Conservation (phyloP, 1,140 invertebrate species). For the Polypedilum vanderplanki region DNA sequence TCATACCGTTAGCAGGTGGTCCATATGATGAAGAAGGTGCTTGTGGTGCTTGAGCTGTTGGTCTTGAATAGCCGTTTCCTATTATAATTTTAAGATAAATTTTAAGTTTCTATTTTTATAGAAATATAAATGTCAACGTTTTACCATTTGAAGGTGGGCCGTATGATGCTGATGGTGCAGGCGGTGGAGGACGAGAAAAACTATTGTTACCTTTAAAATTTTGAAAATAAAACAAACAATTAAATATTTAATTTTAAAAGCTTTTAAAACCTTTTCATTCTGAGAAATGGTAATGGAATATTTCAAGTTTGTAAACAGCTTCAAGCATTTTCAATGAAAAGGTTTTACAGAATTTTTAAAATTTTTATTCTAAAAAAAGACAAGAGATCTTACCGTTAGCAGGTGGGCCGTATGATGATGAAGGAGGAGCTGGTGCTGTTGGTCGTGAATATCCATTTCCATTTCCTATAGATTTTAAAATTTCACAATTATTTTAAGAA, state of each 20-base stretch:
- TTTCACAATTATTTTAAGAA: no score
- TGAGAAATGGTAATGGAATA: no score
- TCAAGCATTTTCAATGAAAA: no score
- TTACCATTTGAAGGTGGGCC: background rate
- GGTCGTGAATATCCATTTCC: background rate
- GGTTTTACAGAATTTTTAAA: no score
- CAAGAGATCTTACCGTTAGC: background rate
- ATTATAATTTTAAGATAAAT: slow-evolving; percentile 4
- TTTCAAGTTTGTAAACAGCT: no score
- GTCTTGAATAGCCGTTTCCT: background rate
- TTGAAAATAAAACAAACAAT: no score
- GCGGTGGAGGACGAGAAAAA: background rate
- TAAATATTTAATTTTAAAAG: no score
- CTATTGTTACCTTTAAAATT: background rate
- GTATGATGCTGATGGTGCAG: background rate
- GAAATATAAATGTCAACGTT: background rate
- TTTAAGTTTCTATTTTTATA: background rate
- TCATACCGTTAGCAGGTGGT: background rate
- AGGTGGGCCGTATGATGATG: background rate
- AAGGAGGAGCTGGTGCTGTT: background rate
- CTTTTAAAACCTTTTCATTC: no score
- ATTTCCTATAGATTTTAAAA: background rate
- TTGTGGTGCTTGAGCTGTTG: background rate
- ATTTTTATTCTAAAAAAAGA: no score
- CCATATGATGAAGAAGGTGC: background rate